Base-by-base conservation (phyloP, 2,888 invertebrate species). In the Agonopterix heracliana region DNA sequence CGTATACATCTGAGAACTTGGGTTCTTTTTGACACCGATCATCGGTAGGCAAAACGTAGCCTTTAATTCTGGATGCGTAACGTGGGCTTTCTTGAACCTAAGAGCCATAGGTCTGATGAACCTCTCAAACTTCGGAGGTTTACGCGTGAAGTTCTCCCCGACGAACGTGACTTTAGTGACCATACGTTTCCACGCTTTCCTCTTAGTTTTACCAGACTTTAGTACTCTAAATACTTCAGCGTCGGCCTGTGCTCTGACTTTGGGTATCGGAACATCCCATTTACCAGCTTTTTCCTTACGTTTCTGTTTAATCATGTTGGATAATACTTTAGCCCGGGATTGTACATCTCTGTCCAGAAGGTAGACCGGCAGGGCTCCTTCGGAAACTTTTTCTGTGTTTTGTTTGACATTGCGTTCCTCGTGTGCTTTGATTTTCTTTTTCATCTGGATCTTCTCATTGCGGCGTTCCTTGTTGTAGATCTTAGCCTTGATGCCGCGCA, bases 291-390 rank as follows among this genome's bases (percentile, higher is more conserved):
- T 99, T 76, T 99, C 99, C 82, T 99, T 99, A 0, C 99, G 92
- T 81, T 99, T 99, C 81, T 99, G 99, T 84, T 99, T 99, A 55
- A 99, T 98, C 96, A 98, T 98, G 77, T 99, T 99, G 0, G 98
- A 98, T 0, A 99, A 89, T 14, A 99, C 95, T 83, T 99, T 99
- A 2, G 98, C 98, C 43, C 96, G 90, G 1, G 95, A 94, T 73
- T 98, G 97, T 5, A 96, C 93, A 88, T 99, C 97, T 85, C 99
- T 92, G 90, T 99, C 99, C 49, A 99, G 89, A n/a, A 99, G 90
- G 81, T 99, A 99, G 0, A 96, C 96, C 0, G 99, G 99, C 46
- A 98, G 78, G 0, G 98, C 99, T 40, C 98, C 98, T 71, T 97
- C 96, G 0, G 95, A 91, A 0, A 94, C 94, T 62, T 94, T 92